Evolutionary conservation across 2,113 vertebrate genomes (phyloP).

Genomic region (Danio rerio): DNA sequence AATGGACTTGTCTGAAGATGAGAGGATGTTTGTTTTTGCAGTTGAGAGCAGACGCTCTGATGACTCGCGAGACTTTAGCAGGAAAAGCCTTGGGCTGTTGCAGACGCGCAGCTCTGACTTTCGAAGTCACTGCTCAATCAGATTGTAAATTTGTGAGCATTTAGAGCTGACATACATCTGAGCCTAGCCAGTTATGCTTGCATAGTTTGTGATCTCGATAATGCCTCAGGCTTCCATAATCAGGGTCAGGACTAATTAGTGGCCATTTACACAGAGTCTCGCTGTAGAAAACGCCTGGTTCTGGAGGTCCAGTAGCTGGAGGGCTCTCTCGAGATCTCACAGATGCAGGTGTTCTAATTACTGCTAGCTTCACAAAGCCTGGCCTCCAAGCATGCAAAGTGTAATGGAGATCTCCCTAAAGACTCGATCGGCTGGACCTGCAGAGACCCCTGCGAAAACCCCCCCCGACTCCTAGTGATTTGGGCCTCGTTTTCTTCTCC

Average conservation of each 20-base stretch:
- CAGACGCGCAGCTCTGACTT: not conserved
- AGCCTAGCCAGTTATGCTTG: slow-evolving; percentile 35
- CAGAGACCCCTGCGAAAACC: slow-evolving; percentile 60
- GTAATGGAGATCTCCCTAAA: slow-evolving; percentile 68
- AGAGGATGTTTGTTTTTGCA: slow-evolving; percentile 20
- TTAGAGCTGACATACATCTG: slow-evolving; percentile 31
- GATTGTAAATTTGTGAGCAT: slow-evolving; percentile 14
- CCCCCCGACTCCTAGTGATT: slow-evolving; percentile 61
- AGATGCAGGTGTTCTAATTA: slow-evolving; percentile 69
- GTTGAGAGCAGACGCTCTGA: not conserved
- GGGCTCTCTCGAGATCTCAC: slow-evolving; percentile 40
- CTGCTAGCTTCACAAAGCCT: slow-evolving; percentile 56
- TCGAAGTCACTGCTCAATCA: slow-evolving; percentile 19
- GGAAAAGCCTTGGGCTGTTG: slow-evolving; percentile 37
- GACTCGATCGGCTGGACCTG: slow-evolving; percentile 68
- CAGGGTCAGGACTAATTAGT: slow-evolving; percentile 50
- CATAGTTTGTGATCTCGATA: slow-evolving; percentile 27
- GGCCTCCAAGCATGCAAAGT: slow-evolving; percentile 51
- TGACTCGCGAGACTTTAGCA: not conserved
- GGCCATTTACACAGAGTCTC: slow-evolving; percentile 19
- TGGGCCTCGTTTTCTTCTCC: slow-evolving; percentile 68
- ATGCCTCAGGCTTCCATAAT: slow-evolving; percentile 47
- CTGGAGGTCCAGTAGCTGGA: slow-evolving; percentile 46
- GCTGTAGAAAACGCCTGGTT: slow-evolving; percentile 9
- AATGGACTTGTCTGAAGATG: not conserved